phyloP scores from a whole-genome alignment of 2,113 vertebrate genomes.

The Scomber japonicus region DNA sequence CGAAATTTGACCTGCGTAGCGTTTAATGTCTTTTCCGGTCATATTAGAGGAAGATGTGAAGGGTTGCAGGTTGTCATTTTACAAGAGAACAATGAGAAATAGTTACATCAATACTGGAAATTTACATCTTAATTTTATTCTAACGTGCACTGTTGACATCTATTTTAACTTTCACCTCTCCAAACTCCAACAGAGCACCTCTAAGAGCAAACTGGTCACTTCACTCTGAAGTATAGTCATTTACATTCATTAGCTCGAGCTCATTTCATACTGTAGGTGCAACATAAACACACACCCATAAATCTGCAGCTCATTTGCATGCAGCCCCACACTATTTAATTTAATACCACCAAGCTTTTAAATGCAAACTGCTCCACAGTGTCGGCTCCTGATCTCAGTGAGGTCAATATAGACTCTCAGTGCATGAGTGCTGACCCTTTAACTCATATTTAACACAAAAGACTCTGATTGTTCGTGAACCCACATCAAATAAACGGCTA shows the following conservation, averaged over 20 bases:
- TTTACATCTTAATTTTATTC: background rate
- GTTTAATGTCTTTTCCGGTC: conserved; percentile 18
- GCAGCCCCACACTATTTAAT: conserved; percentile 35
- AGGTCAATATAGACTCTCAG: conserved; percentile 13
- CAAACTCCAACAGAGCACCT: background rate
- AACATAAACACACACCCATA: conserved; percentile 30
- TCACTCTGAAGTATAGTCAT: background rate
- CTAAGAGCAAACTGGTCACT: background rate
- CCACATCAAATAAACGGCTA: background rate
- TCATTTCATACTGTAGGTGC: conserved; percentile 27
- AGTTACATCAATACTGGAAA: background rate
- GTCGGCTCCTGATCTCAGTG: conserved; percentile 1
- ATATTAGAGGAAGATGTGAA: conserved; percentile 39
- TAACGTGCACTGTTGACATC: background rate
- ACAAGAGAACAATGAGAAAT: conserved; percentile 20
- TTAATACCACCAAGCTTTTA: conserved; percentile 2
- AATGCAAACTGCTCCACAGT: conserved; percentile 19
- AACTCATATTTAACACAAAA: background rate
- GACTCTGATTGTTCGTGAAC: background rate
- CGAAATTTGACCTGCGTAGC: conserved; percentile 33
- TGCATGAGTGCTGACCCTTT: background rate
- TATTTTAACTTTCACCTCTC: conserved; percentile 2
- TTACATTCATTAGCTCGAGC: conserved; percentile 37
- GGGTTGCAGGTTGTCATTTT: conserved; percentile 32
- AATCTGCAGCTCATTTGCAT: conserved; percentile 42